Evolutionary conservation across 2,888 invertebrate genomes (phyloP).

Genomic region (Peribatodes rhomboidaria): DNA sequence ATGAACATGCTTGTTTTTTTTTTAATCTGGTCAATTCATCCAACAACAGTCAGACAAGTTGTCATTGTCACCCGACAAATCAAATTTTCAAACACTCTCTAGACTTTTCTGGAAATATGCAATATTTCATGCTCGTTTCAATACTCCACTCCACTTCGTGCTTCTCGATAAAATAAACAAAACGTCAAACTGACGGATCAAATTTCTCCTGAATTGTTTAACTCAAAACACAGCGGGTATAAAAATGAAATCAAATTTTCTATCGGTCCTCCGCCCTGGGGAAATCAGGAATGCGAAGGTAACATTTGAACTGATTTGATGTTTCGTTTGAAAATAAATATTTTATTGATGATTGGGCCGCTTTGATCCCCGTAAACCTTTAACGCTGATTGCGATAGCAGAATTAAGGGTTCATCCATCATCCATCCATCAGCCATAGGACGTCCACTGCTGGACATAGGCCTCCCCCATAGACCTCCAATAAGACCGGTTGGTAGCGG

Average conservation of each 20-base stretch:
- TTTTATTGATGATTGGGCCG: constrained; percentile 67
- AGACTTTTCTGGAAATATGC: background rate
- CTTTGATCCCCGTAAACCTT: constrained; percentile 63
- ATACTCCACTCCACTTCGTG: background rate
- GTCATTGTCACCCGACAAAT: no score
- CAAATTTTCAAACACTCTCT: no score
- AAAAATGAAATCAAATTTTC: constrained; percentile 73
- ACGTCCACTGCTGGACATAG: no score
- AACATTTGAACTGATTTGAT: constrained; percentile 65
- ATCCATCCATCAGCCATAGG: no score
- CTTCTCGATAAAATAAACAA: constrained; percentile 9
- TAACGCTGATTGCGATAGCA: constrained; percentile 58
- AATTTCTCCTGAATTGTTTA: constrained; percentile 43
- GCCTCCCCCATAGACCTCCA: no score
- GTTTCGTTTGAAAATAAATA: constrained; percentile 66
- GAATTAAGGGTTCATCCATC: constrained; percentile 19
- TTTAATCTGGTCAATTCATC: no score
- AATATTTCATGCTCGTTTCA: background rate
- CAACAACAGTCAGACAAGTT: no score
- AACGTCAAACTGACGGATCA: constrained; percentile 25
- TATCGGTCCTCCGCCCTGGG: constrained; percentile 61
- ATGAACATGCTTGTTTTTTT: no score
- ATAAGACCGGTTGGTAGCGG: no score
- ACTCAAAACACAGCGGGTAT: constrained; percentile 59
- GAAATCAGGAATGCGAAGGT: constrained; percentile 67